Conservation (phyloP, 53 echinoderm and acorn worm species). For the Hippasteria phrygiana region DNA sequence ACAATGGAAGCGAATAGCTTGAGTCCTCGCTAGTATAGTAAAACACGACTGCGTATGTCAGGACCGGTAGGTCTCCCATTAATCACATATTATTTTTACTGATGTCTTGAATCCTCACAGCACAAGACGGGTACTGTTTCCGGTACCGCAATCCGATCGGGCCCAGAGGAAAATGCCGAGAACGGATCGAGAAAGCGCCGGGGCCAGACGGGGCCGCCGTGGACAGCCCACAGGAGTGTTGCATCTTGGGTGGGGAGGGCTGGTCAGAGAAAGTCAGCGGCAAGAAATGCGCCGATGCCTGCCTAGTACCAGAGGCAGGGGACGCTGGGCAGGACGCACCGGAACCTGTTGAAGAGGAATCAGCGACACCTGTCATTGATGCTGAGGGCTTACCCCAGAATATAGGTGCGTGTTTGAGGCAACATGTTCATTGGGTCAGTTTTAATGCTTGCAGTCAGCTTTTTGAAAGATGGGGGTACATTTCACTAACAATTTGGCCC, state of each 20-base stretch:
- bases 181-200: neutral
- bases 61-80: neutral
- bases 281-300: constrained; percentile 1
- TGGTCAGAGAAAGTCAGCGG: neutral
- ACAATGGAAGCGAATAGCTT: no score
- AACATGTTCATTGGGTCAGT: neutral
- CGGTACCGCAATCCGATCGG: neutral
- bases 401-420: neutral
- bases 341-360: neutral
- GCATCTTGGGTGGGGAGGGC: constrained; percentile 7
- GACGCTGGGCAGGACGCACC: neutral
- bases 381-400: neutral
- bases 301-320: neutral
- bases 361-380: no score
- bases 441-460: neutral
- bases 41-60: no score
- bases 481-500: neutral
- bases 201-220: neutral
- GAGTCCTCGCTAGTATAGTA: no score
- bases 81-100: neutral
- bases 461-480: neutral
- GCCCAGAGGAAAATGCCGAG: neutral
- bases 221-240: constrained; percentile 7
- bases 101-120: neutral
- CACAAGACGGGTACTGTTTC: constrained; percentile 28